These are phyloP conservation scores for Lates japonicus DNA, from an alignment of 2,797 vertebrate species.

Conservation along the genomic window DNA sequence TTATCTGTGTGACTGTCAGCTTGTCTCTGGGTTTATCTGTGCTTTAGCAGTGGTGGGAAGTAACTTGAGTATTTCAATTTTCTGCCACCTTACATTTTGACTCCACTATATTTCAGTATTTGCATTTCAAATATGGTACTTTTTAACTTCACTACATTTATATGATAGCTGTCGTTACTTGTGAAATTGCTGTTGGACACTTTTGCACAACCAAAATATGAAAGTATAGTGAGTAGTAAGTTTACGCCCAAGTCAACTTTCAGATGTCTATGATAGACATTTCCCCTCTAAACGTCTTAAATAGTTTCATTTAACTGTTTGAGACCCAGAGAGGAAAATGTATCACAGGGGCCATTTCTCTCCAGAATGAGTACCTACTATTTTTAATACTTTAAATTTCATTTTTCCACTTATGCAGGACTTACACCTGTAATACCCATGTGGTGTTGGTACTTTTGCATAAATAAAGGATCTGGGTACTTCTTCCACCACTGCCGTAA, in stretches of 20 bases:
- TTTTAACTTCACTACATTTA: not conserved
- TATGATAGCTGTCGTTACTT: not conserved
- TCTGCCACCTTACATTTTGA: not conserved
- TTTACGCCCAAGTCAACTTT: no score
- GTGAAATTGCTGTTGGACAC: not conserved
- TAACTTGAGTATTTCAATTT: not conserved
- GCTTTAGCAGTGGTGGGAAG: not conserved
- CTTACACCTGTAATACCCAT: not conserved
- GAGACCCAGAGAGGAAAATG: not conserved
- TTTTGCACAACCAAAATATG: not conserved
- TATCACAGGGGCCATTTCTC: no score
- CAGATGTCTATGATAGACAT: not conserved
- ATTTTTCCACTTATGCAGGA: not conserved
- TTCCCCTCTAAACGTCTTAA: not conserved
- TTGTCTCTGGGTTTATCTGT: constrained; percentile 2
- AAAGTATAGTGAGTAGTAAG: no score
- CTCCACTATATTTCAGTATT: not conserved
- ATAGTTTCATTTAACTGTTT: not conserved
- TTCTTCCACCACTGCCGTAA: not conserved
- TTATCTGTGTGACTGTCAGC: not conserved
- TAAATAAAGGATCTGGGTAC: no score
- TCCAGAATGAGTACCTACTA: not conserved
- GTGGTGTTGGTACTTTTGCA: not conserved
- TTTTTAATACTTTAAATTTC: not conserved
- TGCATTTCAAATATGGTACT: no score